A percentile compares a stretch with the other conserved stretches of the same genome.
These are phyloP conservation scores for Tenebrio molitor DNA, from an alignment of 1,140 invertebrate genomes.

Conservation along the genomic window DNA sequence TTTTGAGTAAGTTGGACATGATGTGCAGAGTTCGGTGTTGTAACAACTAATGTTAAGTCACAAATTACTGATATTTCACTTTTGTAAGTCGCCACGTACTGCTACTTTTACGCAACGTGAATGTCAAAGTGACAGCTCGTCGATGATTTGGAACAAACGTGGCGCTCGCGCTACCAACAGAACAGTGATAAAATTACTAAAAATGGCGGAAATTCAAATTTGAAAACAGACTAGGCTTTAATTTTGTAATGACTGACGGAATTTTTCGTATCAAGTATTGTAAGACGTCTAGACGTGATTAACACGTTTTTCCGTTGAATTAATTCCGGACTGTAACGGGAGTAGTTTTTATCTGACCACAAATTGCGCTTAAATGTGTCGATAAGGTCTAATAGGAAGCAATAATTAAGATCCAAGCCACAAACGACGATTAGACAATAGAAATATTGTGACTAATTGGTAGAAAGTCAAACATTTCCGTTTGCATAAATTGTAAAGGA, in stretches of 20 bases:
- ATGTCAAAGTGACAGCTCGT: slow-evolving; percentile 12
- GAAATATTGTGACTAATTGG: slow-evolving; percentile 29
- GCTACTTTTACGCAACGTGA: background rate
- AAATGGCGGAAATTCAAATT: slow-evolving; percentile 8
- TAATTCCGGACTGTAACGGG: background rate
- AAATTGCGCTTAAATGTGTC: slow-evolving; percentile 12
- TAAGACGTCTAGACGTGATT: background rate
- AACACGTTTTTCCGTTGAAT: slow-evolving; percentile 6
- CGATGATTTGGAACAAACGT: slow-evolving; percentile 26
- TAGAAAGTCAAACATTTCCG: slow-evolving; percentile 35
- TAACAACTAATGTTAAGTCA: background rate
- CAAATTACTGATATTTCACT: background rate
- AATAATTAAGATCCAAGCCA: slow-evolving; percentile 30
- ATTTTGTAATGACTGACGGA: too few species aligned
- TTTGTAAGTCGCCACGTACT: background rate
- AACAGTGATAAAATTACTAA: background rate
- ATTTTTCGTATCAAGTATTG: too few species aligned
- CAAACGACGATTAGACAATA: slow-evolving; percentile 20
- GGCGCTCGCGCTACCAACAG: background rate
- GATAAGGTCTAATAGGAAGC: slow-evolving; percentile 24
- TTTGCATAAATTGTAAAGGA: slow-evolving; percentile 11
- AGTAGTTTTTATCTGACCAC: slow-evolving; percentile 23
- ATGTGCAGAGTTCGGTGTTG: background rate
- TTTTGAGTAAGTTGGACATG: background rate
- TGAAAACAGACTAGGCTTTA: too few species aligned